phyloP scores from a whole-genome alignment of 2,888 invertebrate genomes.

The Endotricha flammealis region DNA sequence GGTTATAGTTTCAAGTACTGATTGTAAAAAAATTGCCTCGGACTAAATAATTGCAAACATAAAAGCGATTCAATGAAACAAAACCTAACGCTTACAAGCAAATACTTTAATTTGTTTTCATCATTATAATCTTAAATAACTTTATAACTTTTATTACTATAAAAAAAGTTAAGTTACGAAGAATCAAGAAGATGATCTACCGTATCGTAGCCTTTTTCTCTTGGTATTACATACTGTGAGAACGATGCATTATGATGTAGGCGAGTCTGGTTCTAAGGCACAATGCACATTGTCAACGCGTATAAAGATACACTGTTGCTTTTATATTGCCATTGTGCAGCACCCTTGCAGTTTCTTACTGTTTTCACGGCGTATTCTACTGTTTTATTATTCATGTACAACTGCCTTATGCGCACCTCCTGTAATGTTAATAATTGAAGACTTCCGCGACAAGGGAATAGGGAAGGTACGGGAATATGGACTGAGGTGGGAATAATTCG shows the following conservation, averaged over 20 bases:
- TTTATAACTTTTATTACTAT: too few relatives aligned
- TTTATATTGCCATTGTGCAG: slow-evolving; percentile 66
- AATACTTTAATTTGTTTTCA: too few relatives aligned
- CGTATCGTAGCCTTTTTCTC: too few relatives aligned
- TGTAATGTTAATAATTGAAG: slow-evolving; percentile 70
- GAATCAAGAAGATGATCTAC: too few relatives aligned
- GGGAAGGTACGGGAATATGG: slow-evolving; percentile 32
- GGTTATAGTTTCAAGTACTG: too few relatives aligned
- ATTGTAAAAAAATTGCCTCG: too few relatives aligned
- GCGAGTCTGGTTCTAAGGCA: slow-evolving; percentile 38
- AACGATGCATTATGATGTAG: neutral
- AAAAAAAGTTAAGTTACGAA: too few relatives aligned
- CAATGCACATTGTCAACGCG: slow-evolving; percentile 72
- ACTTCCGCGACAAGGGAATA: slow-evolving; percentile 51
- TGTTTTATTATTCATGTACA: slow-evolving; percentile 72
- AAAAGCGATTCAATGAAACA: too few relatives aligned
- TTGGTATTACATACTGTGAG: too few relatives aligned
- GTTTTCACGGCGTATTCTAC: slow-evolving; percentile 63
- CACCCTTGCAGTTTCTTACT: slow-evolving; percentile 60
- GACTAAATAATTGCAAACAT: too few relatives aligned
- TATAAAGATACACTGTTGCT: slow-evolving; percentile 71
- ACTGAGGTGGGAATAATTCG: slow-evolving; percentile 38
- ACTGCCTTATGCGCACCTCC: slow-evolving; percentile 59
- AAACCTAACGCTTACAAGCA: too few relatives aligned
- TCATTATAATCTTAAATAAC: too few relatives aligned